These are phyloP conservation scores for Choreutis nemorana DNA, from an alignment of 2,888 invertebrate species.

Conservation along the genomic window DNA sequence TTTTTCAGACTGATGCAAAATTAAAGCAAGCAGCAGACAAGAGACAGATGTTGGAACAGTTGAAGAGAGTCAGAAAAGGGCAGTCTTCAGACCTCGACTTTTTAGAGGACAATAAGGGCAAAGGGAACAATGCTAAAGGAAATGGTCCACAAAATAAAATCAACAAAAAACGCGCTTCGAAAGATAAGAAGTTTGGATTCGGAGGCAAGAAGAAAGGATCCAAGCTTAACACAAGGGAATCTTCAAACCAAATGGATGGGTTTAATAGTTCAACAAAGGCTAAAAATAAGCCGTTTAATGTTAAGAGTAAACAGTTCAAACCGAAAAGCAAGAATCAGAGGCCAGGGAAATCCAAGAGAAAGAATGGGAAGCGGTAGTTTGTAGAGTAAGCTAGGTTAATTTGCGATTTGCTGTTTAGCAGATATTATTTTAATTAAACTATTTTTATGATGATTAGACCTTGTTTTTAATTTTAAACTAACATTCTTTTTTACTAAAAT, in stretches of 20 bases:
- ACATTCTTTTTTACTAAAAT: too few relatives aligned
- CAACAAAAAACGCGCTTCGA: constrained; percentile 66
- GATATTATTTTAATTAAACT: constrained; percentile 5
- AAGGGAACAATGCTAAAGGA: constrained; percentile 26
- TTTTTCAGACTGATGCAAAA: constrained; percentile 77
- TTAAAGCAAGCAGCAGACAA: constrained; percentile 90
- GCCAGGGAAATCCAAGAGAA: constrained; percentile 64
- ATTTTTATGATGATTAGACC: too few relatives aligned
- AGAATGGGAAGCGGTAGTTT: constrained; percentile 36
- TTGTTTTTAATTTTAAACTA: too few relatives aligned
- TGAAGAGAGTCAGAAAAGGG: constrained; percentile 93
- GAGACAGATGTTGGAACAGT: constrained; percentile 87
- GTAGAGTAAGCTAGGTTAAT: constrained; percentile 8
- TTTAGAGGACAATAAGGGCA: constrained; percentile 70
- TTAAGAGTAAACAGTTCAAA: constrained; percentile 46
- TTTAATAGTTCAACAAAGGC: constrained; percentile 50
- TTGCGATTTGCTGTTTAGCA: too few relatives aligned
- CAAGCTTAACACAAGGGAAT: constrained; percentile 87
- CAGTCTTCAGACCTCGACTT: constrained; percentile 82
- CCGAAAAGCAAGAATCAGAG: constrained; percentile 54
- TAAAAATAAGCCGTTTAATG: constrained; percentile 35
- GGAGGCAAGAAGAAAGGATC: constrained; percentile 94
- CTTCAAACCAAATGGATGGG: constrained; percentile 73
- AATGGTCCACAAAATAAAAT: constrained; percentile 36
- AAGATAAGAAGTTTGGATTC: constrained; percentile 90